Conservation (phyloP, 2,888 invertebrate species). For the Apocheima hispidaria region DNA sequence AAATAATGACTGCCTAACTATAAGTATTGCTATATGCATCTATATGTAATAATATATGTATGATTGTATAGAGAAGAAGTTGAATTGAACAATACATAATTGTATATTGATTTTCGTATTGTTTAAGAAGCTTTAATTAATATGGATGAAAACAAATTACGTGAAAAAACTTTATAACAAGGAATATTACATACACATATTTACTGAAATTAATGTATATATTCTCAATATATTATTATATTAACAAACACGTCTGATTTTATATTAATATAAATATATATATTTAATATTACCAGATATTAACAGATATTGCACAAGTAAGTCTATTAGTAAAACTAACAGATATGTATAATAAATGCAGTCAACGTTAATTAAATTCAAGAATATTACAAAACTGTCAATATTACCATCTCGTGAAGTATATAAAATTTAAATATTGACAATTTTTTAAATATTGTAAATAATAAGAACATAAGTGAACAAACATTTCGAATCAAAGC, state of each 20-base stretch:
- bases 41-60: no score
- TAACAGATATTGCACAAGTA: slow-evolving; percentile 31
- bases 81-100: no score
- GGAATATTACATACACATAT: not conserved
- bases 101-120: no score
- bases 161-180: no score
- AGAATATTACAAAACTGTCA: slow-evolving; percentile 10
- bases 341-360: slow-evolving; percentile 66
- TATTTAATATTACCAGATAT: slow-evolving; percentile 1
- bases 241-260: not conserved
- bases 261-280: slow-evolving; percentile 2
- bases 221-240: not conserved
- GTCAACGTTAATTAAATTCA: slow-evolving; percentile 50
- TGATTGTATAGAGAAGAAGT: no score
- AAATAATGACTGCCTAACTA: not conserved
- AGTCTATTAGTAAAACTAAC: slow-evolving; percentile 58
- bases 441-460: not conserved
- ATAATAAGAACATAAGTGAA: not conserved
- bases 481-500: not conserved
- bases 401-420: slow-evolving; percentile 1
- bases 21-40: no score
- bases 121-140: no score
- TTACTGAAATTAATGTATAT: not conserved
- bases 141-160: no score
- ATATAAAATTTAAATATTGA: not conserved